phyloP scores from a whole-genome alignment of 2,888 invertebrate species.

The Sesamia inferens region DNA sequence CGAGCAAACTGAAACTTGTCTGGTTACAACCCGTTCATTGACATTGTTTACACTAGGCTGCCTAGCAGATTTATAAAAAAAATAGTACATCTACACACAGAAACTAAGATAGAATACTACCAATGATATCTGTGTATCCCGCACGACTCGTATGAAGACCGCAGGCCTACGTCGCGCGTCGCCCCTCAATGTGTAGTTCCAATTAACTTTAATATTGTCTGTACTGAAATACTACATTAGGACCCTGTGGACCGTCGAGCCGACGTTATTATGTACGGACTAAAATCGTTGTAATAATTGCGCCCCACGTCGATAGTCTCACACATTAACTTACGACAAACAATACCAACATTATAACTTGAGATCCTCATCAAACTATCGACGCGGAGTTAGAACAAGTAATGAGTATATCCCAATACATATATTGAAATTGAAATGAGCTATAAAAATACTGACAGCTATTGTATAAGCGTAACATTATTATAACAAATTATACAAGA shows the following conservation, averaged over 20 bases:
- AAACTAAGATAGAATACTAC: slow-evolving; percentile 57
- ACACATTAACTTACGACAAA: slow-evolving; percentile 57
- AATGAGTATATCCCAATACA: slow-evolving; percentile 47
- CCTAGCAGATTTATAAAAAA: slow-evolving; percentile 64
- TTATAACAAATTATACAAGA: slow-evolving; percentile 43
- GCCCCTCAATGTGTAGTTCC: slow-evolving; percentile 49
- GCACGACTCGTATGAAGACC: slow-evolving; percentile 65
- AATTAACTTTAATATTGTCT: slow-evolving; percentile 76
- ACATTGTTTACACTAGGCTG: slow-evolving; percentile 70
- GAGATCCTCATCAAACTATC: slow-evolving; percentile 57
- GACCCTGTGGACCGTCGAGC: slow-evolving; percentile 85
- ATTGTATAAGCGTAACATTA: slow-evolving; percentile 73
- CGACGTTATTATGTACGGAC: slow-evolving; percentile 79
- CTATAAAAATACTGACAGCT: slow-evolving; percentile 67
- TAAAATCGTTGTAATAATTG: slow-evolving; percentile 82
- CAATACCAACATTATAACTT: slow-evolving; percentile 49
- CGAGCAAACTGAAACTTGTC: slow-evolving; percentile 67
- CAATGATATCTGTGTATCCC: slow-evolving; percentile 65
- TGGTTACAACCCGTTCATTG: slow-evolving; percentile 73
- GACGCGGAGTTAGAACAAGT: slow-evolving; percentile 47
- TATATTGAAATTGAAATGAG: slow-evolving; percentile 54
- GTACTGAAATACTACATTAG: slow-evolving; percentile 79
- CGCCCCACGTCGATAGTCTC: slow-evolving; percentile 63
- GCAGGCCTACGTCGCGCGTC: slow-evolving; percentile 56
- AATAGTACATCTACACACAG: slow-evolving; percentile 71